Evolutionary conservation across 2,888 invertebrate genomes (phyloP).

Genomic region (Oithona nana): DNA sequence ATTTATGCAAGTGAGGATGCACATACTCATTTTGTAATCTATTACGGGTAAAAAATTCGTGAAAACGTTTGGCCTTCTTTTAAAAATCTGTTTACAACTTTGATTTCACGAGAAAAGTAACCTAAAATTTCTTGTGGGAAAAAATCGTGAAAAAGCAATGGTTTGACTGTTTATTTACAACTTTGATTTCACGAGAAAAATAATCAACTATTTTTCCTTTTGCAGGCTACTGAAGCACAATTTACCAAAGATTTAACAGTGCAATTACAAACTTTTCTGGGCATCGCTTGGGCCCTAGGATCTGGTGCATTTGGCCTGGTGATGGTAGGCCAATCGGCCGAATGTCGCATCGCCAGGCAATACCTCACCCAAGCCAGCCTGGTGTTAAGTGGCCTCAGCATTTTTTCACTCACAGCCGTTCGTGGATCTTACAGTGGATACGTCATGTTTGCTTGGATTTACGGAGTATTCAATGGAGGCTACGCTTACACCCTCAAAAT

Average conservation of each 20-base stretch:
- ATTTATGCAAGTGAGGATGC: too few species aligned
- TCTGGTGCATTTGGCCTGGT: slow-evolving; percentile 59
- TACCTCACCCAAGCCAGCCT: slow-evolving; percentile 58
- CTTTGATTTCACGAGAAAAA: too few species aligned
- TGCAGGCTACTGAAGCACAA: neutral
- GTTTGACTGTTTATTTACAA: too few species aligned
- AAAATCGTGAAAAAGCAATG: too few species aligned
- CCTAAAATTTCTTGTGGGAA: too few species aligned
- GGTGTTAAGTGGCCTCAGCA: slow-evolving; percentile 54
- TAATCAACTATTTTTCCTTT: too few species aligned
- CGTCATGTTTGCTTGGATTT: slow-evolving; percentile 54
- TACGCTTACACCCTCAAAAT: slow-evolving; percentile 73
- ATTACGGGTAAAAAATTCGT: too few species aligned
- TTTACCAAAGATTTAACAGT: neutral
- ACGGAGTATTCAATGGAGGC: slow-evolving; percentile 63
- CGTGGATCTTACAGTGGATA: slow-evolving; percentile 34
- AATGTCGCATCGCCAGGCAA: slow-evolving; percentile 64
- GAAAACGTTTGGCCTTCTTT: too few species aligned
- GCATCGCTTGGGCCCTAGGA: slow-evolving; percentile 62
- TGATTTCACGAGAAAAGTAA: too few species aligned
- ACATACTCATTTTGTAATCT: too few species aligned
- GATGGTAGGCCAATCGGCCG: slow-evolving; percentile 59
- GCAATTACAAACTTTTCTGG: slow-evolving; percentile 30
- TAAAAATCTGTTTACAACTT: too few species aligned
- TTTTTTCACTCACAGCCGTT: slow-evolving; percentile 53